Evolutionary conservation across 1,140 invertebrate genomes (phyloP), one percentile per base, ranked within the genome.

Genomic region (Rhopalosiphum maidis): DNA sequence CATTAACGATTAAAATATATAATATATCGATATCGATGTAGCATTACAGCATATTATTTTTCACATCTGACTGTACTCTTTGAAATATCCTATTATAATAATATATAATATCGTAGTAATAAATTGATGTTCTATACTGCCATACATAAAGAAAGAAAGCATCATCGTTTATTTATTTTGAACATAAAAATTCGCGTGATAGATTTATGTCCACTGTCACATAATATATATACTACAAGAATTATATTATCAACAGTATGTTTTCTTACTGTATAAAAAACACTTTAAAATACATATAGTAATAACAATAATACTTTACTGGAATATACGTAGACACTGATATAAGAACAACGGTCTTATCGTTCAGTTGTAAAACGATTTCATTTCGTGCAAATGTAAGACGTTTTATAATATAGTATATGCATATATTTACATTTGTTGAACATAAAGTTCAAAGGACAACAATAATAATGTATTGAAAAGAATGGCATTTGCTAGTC

Each of bases 391-490:
- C 30, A 7, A 60, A 60, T 60, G 55, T 60, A 60, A 60, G 25
- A 23, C 55, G 55, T 55, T 25, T 8, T 68, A 68, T n/a, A 77
- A n/a, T n/a, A 77, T n/a, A n/a, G n/a, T 77, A n/a, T 30, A 77
- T n/a, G 30, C n/a, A 77, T 77, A n/a, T 77, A 77, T 77, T 77
- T 77, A 77, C 4, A 77, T 77, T 77, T 77, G 30, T 77, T 77
- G n/a, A 77, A 77, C 60, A 77, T 15, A n/a, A 77, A n/a, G 30
- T 68, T 68, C 60, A 68, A n/a, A 68, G 60, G 30, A 68, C 3
- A n/a, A 77, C n/a, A 77, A n/a, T 77, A 77, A 77, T 77, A 77
- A 77, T 77, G 60, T 77, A 77, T 77, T 77, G 30, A 77, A 77
- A 77, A 77, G 15, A 77, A 77, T n/a, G 60, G 5, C 11, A 77